A percentile compares a stretch with the other conserved stretches of the same genome.
Conservation (phyloP, 2,888 invertebrate species). For the Drosophila multiciliata region DNA sequence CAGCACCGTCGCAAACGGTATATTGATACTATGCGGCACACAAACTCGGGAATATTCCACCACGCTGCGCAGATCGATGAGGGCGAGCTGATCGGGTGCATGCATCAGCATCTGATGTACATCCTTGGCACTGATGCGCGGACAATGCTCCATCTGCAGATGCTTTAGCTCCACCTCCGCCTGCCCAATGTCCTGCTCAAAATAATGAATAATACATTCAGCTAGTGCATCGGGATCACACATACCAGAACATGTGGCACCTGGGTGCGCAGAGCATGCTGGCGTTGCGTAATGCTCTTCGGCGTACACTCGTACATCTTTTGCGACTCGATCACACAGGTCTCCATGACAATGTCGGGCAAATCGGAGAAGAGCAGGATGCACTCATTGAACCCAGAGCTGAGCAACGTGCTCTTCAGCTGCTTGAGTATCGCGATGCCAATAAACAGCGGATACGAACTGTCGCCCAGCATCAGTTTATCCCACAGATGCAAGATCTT, state of each 20-base stretch:
- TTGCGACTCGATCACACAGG: conserved; percentile 95
- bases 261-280: conserved; percentile 88
- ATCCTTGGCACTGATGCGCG: conserved; percentile 94
- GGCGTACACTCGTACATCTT: conserved; percentile 92
- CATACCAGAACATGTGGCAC: conserved; percentile 81
- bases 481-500: conserved; percentile 99
- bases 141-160: conserved; percentile 90
- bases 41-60: conserved; percentile 90
- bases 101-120: conserved; percentile 90
- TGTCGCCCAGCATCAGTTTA: conserved; percentile 95
- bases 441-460: conserved; percentile 96
- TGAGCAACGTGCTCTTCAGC: conserved; percentile 92
- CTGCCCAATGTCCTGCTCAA: conserved; percentile 87
- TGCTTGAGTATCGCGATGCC: conserved; percentile 97
- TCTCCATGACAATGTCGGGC: conserved; percentile 98
- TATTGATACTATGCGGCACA: conserved; percentile 93
- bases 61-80: conserved; percentile 88
- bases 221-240: background rate
- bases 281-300: conserved; percentile 93
- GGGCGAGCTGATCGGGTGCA: conserved; percentile 86
- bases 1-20: conserved; percentile 93
- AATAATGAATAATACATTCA: background rate
- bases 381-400: conserved; percentile 98
- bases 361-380: conserved; percentile 99
- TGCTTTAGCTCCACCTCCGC: conserved; percentile 89